These are phyloP conservation scores for Ophthalmolycus amberensis DNA, from an alignment of 2,113 vertebrate species.

Conservation along the genomic window DNA sequence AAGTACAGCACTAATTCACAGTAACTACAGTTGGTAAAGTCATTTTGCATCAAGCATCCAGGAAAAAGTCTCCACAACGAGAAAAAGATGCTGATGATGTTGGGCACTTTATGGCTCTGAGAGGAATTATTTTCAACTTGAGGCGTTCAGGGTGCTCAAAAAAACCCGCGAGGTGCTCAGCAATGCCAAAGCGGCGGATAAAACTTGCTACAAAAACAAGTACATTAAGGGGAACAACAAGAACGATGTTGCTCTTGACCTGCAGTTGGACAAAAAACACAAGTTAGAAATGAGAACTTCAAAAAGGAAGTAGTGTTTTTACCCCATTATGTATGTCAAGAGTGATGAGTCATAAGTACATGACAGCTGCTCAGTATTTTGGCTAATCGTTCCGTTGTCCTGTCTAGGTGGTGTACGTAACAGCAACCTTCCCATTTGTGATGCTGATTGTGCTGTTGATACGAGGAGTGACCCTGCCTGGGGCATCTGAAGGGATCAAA, in stretches of 20 bases:
- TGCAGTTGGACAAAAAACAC: not conserved
- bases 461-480: constrained; percentile 95
- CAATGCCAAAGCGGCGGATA: no score
- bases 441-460: constrained; percentile 97
- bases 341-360: not conserved
- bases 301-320: not conserved
- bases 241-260: constrained; percentile 16
- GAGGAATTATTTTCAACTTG: no score
- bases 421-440: constrained; percentile 96
- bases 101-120: no score
- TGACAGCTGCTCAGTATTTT: not conserved
- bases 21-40: no score
- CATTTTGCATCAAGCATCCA: no score
- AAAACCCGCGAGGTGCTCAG: no score
- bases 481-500: constrained; percentile 96
- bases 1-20: no score
- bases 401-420: constrained; percentile 91
- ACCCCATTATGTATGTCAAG: not conserved
- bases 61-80: no score
- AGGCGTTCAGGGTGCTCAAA: no score
- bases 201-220: no score
- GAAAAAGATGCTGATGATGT: no score
- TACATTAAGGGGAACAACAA: not conserved
- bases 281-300: constrained; percentile 7
- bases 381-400: constrained; percentile 16